A percentile compares a stretch with the other conserved stretches of the same genome.
These are phyloP conservation scores for Opisthograptis luteolata DNA, from an alignment of 2,888 invertebrate genomes.

Conservation along the genomic window DNA sequence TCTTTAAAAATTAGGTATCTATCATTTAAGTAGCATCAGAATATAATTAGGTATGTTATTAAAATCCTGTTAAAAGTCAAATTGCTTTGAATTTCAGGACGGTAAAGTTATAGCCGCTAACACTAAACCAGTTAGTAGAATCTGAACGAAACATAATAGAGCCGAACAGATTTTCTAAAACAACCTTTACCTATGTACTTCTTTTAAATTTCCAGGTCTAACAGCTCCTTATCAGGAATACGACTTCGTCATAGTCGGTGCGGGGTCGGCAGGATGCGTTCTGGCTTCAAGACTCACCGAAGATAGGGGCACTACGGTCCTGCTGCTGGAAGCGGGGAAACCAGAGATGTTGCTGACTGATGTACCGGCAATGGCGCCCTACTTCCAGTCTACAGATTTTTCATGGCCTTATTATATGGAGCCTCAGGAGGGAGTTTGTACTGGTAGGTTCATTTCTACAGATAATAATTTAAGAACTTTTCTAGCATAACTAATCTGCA, in stretches of 20 bases:
- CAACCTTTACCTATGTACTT: no score
- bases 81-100: no score
- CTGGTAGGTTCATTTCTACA: conserved; percentile 59
- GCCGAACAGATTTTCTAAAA: no score
- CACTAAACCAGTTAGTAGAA: no score
- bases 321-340: conserved; percentile 68
- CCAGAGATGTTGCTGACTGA: conserved; percentile 81
- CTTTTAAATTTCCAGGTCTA: conserved; percentile 56
- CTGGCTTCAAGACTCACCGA: conserved; percentile 79
- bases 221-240: conserved; percentile 68
- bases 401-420: conserved; percentile 90
- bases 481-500: no score
- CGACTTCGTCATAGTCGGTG: conserved; percentile 83
- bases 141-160: no score
- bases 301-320: conserved; percentile 64
- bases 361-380: conserved; percentile 82
- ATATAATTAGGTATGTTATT: no score
- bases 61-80: no score
- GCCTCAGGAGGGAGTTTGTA: conserved; percentile 85
- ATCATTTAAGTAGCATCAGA: no score
- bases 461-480: no score
- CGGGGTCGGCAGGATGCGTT: conserved; percentile 83
- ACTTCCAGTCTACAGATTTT: conserved; percentile 85
- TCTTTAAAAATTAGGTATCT: no score
- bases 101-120: no score